These are phyloP conservation scores for Mastomys coucha DNA, from an alignment of 2,113 vertebrate species.

Conservation along the genomic window DNA sequence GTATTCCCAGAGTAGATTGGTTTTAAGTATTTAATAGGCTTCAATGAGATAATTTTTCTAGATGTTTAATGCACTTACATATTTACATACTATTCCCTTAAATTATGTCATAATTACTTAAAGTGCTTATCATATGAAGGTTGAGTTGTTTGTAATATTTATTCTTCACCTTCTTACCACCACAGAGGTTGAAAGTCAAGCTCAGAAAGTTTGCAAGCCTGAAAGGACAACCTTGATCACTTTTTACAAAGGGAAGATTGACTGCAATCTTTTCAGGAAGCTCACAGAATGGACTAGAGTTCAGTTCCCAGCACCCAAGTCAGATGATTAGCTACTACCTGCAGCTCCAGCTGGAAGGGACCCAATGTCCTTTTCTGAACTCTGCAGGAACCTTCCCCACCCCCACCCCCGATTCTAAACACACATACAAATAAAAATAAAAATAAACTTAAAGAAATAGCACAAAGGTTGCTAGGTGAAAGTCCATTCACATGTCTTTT, in stretches of 20 bases:
- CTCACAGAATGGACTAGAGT: neutral
- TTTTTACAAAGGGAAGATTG: conserved; percentile 15
- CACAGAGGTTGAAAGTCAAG: neutral
- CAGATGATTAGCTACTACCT: neutral
- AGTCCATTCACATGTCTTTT: neutral
- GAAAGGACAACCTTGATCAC: neutral
- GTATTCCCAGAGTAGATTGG: neutral
- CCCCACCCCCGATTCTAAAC: neutral
- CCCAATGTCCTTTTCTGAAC: neutral
- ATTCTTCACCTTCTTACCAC: neutral
- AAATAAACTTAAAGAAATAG: neutral
- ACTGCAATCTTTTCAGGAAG: neutral
- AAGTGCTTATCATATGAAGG: neutral
- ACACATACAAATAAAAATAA: neutral
- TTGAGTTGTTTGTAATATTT: neutral
- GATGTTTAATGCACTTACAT: neutral
- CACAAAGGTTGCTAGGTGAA: neutral
- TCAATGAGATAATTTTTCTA: neutral
- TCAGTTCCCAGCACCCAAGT: neutral
- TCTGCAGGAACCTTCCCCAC: neutral
- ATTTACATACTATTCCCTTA: neutral
- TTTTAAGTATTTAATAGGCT: conserved; percentile 5
- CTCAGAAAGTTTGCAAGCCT: neutral
- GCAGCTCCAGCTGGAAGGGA: neutral
- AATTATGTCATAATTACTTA: neutral